Conservation (phyloP, 2,113 vertebrate genomes). For the Centropus unirufus region DNA sequence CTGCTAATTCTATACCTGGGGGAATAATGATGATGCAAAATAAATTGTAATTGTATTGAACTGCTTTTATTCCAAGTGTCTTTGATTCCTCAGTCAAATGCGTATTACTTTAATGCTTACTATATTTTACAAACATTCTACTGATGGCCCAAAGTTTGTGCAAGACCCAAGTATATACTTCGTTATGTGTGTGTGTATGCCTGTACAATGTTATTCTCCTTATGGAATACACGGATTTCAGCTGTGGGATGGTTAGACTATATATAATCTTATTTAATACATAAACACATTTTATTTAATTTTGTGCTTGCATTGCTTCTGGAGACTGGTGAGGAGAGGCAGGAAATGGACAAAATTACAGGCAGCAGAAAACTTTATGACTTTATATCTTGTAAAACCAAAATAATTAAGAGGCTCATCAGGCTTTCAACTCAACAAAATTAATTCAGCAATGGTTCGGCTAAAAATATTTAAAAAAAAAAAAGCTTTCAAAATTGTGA, state of each 20-base stretch:
- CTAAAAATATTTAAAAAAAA: neutral
- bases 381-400: neutral
- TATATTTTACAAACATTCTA: neutral
- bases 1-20: neutral
- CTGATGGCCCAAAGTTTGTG: neutral
- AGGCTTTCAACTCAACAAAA: neutral
- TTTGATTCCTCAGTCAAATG: neutral
- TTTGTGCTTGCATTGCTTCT: neutral
- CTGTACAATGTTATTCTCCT: rapidly evolving
- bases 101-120: neutral
- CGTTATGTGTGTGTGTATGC: neutral
- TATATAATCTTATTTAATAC: neutral
- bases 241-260: neutral
- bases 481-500: neutral
- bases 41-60: neutral
- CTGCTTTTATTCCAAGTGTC: neutral
- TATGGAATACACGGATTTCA: neutral
- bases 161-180: neutral
- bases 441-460: neutral
- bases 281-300: neutral
- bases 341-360: slow-evolving; percentile 16
- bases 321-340: neutral
- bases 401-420: neutral
- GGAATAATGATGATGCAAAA: neutral
- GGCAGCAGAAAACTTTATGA: neutral